Percentiles rank a stretch among this genome's conserved stretches.
These are phyloP conservation scores for Loxodonta africana DNA, from an alignment of 2,113 vertebrate species.

Conservation along the genomic window DNA sequence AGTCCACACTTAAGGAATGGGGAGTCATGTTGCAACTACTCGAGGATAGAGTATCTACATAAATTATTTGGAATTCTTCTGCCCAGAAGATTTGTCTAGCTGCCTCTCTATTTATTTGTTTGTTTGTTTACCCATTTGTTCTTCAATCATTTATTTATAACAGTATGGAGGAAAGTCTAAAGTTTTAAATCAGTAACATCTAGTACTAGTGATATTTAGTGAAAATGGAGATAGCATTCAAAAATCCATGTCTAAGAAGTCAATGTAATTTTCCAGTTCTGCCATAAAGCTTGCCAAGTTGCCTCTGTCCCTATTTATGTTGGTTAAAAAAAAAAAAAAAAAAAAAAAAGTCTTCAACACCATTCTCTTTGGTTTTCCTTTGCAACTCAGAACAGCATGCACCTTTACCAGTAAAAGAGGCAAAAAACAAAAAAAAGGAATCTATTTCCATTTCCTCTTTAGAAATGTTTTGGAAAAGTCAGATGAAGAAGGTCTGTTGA, in stretches of 20 bases:
- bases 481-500: constrained; percentile 19
- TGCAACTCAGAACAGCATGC: constrained; percentile 6
- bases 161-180: background rate
- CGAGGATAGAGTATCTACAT: background rate
- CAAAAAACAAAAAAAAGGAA: background rate
- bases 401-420: background rate
- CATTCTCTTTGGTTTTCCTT: background rate
- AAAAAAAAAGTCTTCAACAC: background rate
- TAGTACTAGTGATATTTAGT: background rate
- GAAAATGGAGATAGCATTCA: background rate
- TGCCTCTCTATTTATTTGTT: background rate
- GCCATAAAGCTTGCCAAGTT: background rate
- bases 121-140: background rate
- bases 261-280: background rate
- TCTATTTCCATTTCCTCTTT: constrained; percentile 37
- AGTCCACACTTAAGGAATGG: background rate
- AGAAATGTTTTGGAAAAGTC: constrained; percentile 26
- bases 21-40: background rate
- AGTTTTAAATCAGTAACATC: background rate
- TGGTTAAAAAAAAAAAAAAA: background rate
- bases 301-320: background rate
- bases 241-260: background rate
- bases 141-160: background rate
- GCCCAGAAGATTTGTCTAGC: background rate
- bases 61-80: background rate